A percentile compares a stretch with the other conserved stretches of the same genome.
Conservation (phyloP, 2,797 vertebrate genomes). For the Myotis planiceps region DNA sequence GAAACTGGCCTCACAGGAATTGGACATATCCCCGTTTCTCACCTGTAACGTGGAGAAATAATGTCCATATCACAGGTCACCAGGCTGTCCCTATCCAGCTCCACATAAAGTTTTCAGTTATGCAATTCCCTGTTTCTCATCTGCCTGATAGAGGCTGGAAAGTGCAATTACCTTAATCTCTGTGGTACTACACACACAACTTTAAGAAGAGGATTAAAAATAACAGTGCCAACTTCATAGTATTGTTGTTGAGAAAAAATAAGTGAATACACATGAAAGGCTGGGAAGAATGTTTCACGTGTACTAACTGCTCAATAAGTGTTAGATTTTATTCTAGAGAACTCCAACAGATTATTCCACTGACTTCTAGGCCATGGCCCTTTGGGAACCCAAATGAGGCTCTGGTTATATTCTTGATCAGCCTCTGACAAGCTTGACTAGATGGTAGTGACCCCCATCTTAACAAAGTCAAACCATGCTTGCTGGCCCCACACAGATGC, state of each 20-base stretch:
- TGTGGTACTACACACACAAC: background rate
- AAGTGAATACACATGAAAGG: no score
- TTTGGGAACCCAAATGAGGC: background rate
- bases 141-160: background rate
- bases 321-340: background rate
- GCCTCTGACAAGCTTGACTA: no score
- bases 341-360: no score
- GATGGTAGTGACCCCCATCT: background rate
- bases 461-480: no score
- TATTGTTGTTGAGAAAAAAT: background rate
- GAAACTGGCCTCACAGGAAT: background rate
- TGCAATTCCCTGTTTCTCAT: no score
- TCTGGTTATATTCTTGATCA: no score
- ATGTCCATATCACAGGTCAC: accelerated
- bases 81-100: accelerated
- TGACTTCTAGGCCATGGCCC: accelerated
- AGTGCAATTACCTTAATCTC: no score
- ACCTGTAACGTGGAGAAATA: background rate
- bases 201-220: background rate
- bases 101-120: no score
- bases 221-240: accelerated
- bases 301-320: accelerated
- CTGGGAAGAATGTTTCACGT: background rate
- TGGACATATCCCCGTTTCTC: background rate
- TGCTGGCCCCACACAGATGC: no score